A percentile compares a stretch with the other conserved stretches of the same genome.
phyloP scores from a whole-genome alignment of 2,888 invertebrate species.

The Eulithis testata region DNA sequence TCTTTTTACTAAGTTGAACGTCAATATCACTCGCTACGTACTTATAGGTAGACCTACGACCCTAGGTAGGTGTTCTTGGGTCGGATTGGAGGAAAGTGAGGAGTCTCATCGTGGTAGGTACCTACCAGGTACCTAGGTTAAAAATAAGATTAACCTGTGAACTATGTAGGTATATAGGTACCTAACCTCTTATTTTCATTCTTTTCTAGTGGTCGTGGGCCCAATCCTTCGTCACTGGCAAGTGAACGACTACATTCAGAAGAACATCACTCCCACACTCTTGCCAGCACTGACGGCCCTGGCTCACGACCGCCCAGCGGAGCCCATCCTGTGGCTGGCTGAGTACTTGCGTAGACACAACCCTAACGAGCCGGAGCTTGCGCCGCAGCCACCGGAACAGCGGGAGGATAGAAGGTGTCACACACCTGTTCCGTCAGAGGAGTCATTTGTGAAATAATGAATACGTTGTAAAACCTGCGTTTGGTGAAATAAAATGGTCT shows the following conservation, averaged over 20 bases:
- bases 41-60: too few species aligned
- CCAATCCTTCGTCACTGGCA: constrained; percentile 86
- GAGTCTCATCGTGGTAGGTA: too few species aligned
- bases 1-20: too few species aligned
- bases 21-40: too few species aligned
- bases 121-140: neutral
- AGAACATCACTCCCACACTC: constrained; percentile 87
- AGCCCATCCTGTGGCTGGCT: constrained; percentile 91
- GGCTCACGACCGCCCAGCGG: constrained; percentile 88
- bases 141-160: too few species aligned
- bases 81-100: too few species aligned
- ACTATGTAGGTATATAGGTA: neutral
- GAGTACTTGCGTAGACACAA: constrained; percentile 90
- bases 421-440: constrained; percentile 65
- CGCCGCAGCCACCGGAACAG: constrained; percentile 53
- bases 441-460: constrained; percentile 45
- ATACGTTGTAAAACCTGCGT: too few species aligned
- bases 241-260: constrained; percentile 88
- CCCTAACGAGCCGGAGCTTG: constrained; percentile 87
- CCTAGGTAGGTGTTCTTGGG: too few species aligned
- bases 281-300: constrained; percentile 86
- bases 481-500: too few species aligned
- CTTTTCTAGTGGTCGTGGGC: constrained; percentile 88
- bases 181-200: neutral
- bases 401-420: constrained; percentile 63